Evolutionary conservation across 2,888 invertebrate genomes (phyloP), one percentile per base, ranked within the genome.

Genomic region (Scrobipalpa atriplicella): DNA sequence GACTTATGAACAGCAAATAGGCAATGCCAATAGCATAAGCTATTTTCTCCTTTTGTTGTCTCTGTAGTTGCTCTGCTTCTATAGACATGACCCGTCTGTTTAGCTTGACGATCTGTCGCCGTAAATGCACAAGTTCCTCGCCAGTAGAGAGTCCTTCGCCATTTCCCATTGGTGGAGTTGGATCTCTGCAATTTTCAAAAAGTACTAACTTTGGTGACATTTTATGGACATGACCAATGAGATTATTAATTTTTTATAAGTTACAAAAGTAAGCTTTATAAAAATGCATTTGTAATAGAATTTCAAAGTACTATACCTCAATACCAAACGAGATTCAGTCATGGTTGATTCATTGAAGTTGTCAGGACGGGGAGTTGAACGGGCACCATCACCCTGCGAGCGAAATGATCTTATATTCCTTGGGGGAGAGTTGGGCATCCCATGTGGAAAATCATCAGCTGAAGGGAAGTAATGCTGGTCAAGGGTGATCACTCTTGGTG

Each of bases 1-100:
- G 64, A 97, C 94, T 93, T 98, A n/a, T 98, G 74, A 98, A 93
- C 73, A 98, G 91, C 84, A 98, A 94, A 86, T 98, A 98, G 39
- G 97, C 96, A 76, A 98, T 93, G 38, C 98, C 96, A 75, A 97
- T 89, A 68, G 97, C 96, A 82, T 97, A 97, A 61, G 97, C 93
- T 76, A 98, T 94, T 81, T 98, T 96, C 80, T 98, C 98, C 73
- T 97, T 95, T 82, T 98, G 97, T 77, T 97, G 95, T 68, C 97
- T 94, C 80, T 96, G 96, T 74, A 96, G 92, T 81, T 96, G 96
- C 78, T 98, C 98, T 70, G 97, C 94, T 89, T 98, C 98, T 71
- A 98, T 94, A 7, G 96, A 95, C 93, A 97, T 95, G 9, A 98
- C 96, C 19, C 98, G 95, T 62, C 98, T 94, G 84, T 97, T 97